Percentiles rank a stretch among this genome's conserved stretches.
Evolutionary conservation across 2,888 invertebrate species (phyloP).

Genomic region (Parthenolecanium corni): DNA sequence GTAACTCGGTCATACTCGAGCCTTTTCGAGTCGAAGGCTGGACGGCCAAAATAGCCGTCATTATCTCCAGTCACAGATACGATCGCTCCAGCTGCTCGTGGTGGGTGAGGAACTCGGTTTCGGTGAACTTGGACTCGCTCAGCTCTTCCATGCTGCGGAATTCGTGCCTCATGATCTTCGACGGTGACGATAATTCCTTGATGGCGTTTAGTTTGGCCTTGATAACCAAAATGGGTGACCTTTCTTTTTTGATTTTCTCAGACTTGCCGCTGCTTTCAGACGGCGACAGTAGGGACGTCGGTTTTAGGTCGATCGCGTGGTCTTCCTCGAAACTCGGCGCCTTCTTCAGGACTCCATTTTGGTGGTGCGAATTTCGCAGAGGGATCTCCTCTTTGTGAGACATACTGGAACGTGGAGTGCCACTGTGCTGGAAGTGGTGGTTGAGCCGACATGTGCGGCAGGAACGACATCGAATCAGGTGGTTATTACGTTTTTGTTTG

Average conservation of each 20-base stretch:
- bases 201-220: slow-evolving; percentile 17
- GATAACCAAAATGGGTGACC: slow-evolving; percentile 15
- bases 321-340: neutral
- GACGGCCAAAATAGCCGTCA: too few species aligned
- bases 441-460: slow-evolving; percentile 13
- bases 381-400: slow-evolving; percentile 24
- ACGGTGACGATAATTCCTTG: neutral
- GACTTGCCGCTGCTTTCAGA: neutral
- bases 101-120: slow-evolving; percentile 5
- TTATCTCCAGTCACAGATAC: too few species aligned
- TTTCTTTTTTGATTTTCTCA: slow-evolving; percentile 17
- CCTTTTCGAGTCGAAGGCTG: too few species aligned
- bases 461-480: slow-evolving; percentile 14
- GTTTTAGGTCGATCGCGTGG: neutral
- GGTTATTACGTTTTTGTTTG: slow-evolving; percentile 16
- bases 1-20: too few species aligned
- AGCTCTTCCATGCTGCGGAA: slow-evolving; percentile 16
- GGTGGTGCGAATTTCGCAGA: neutral
- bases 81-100: neutral
- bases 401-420: slow-evolving; percentile 20
- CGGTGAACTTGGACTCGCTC: slow-evolving; percentile 16
- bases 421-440: slow-evolving; percentile 4
- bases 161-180: neutral
- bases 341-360: neutral
- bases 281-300: neutral